Percentiles rank a stretch among this genome's conserved stretches.
Evolutionary conservation across 2,888 invertebrate genomes (phyloP).

Genomic region (Bombylius major): DNA sequence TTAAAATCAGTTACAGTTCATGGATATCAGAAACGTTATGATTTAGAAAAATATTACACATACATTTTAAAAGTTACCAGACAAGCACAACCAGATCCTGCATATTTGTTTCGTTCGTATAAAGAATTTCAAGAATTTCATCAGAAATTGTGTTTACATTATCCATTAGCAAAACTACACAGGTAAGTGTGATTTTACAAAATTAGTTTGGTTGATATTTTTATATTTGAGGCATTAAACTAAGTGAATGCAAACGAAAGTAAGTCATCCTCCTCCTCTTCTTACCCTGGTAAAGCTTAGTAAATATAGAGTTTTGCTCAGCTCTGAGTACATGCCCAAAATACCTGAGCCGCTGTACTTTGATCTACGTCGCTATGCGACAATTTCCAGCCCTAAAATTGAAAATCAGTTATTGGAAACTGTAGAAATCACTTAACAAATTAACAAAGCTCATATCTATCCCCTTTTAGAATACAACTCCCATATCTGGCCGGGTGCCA

Average conservation of each 20-base stretch:
- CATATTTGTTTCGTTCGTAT: slow-evolving; percentile 85
- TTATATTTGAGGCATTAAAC: too few species aligned
- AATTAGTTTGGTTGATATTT: too few species aligned
- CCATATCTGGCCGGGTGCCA: too few species aligned
- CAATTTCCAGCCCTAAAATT: too few species aligned
- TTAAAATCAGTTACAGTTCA: slow-evolving; percentile 73
- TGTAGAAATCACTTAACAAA: too few species aligned
- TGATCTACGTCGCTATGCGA: too few species aligned
- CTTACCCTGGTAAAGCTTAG: background rate
- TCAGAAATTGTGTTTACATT: slow-evolving; percentile 82
- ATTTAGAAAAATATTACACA: slow-evolving; percentile 96
- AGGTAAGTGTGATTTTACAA: slow-evolving; percentile 46
- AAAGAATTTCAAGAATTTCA: slow-evolving; percentile 95
- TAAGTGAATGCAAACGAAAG: background rate
- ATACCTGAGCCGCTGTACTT: too few species aligned
- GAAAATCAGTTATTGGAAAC: too few species aligned
- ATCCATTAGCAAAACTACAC: slow-evolving; percentile 81
- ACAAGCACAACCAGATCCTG: slow-evolving; percentile 72
- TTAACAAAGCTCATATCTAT: too few species aligned
- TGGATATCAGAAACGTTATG: slow-evolving; percentile 88
- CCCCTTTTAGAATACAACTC: too few species aligned
- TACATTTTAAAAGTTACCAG: slow-evolving; percentile 75
- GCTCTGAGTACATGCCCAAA: too few species aligned
- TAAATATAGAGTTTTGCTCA: background rate
- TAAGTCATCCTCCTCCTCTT: background rate